Evolutionary conservation across 1,140 invertebrate genomes (phyloP), one percentile per base, ranked within the genome.

Genomic region (Drosophila sproati): DNA sequence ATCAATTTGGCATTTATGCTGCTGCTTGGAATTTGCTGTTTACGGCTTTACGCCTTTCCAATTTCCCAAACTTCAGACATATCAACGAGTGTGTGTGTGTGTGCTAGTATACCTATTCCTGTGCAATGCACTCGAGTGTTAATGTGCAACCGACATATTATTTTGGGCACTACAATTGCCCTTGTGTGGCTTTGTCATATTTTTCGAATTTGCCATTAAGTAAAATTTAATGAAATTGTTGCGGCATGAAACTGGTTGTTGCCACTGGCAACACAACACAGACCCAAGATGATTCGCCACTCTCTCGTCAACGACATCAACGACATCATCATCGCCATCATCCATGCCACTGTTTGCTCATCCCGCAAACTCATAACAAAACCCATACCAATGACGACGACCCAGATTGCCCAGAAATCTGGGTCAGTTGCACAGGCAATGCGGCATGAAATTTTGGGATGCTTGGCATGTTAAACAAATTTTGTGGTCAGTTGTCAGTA

Each of bases 161-260:
- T 56, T 20, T 74, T 51, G 41, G 31, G 43, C 34, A 50, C 57
- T 34, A 62, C 51, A 74, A 70, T 74, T 74, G 37, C 61, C 62
- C 1, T 20, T 20, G 48, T 63, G 78, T 82, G 76, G 57, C 83
- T 86, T 87, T 86, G 82, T 82, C 79, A 82, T 79, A 82, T 82
- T 69, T 77, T 67, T 52, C 48, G 72, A 72, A 79, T 20, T 20
- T 78, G 81, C 59, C 63, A 74, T 61, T 52, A 79, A 78, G 67
- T 61, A 72, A 20, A 77, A 77, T 81, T 88, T 88, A 87, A 87
- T 87, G 83, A 87, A 87, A 87, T 88, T 85, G 86, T 85, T 86
- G 82, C 83, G 82, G 82, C 82, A 73, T 20, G 20, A 20, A 20
- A 20, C 20, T 76, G 71, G 34, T 57, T 76, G 72, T 70, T 69